These are phyloP conservation scores for Erebia aethiops DNA, from an alignment of 2,888 invertebrate species.

Conservation along the genomic window DNA sequence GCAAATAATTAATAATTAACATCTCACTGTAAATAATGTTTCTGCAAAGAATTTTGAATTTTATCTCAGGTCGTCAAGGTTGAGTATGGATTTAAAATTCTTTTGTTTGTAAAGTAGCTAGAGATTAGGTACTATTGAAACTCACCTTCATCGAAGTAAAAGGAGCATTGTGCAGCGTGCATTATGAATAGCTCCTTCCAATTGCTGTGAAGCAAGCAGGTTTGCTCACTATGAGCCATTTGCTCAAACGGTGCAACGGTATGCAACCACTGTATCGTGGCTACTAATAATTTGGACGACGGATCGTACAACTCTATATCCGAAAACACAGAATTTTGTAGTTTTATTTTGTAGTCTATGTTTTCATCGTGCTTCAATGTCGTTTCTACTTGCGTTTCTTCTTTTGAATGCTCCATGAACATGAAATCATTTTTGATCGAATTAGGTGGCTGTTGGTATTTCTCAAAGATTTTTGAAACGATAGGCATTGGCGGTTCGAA, in stretches of 20 bases:
- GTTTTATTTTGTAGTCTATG: slow-evolving; percentile 20
- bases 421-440: slow-evolving; percentile 25
- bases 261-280: slow-evolving; percentile 91
- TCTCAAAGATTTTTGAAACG: slow-evolving; percentile 50
- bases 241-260: slow-evolving; percentile 89
- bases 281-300: slow-evolving; percentile 89
- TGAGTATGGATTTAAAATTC: too few species aligned
- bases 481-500: slow-evolving; percentile 60
- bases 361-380: slow-evolving; percentile 38
- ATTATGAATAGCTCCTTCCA: slow-evolving; percentile 93
- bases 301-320: slow-evolving; percentile 81
- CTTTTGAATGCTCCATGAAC: slow-evolving; percentile 35
- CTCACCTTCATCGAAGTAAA: slow-evolving; percentile 88
- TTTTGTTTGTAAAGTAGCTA: too few species aligned
- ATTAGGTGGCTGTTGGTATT: slow-evolving; percentile 15
- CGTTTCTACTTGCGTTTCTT: slow-evolving; percentile 44
- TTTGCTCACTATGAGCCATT: slow-evolving; percentile 86
- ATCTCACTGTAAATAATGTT: too few species aligned
- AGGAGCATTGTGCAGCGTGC: slow-evolving; percentile 91
- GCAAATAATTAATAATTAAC: too few species aligned
- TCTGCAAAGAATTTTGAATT: too few species aligned
- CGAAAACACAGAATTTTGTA: slow-evolving; percentile 45
- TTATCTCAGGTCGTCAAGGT: too few species aligned
- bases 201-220: slow-evolving; percentile 87
- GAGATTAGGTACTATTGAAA: too few species aligned